Percentiles rank a stretch among this genome's conserved stretches.
Conservation (phyloP, 2,888 invertebrate species). For the Apodemia zela region DNA sequence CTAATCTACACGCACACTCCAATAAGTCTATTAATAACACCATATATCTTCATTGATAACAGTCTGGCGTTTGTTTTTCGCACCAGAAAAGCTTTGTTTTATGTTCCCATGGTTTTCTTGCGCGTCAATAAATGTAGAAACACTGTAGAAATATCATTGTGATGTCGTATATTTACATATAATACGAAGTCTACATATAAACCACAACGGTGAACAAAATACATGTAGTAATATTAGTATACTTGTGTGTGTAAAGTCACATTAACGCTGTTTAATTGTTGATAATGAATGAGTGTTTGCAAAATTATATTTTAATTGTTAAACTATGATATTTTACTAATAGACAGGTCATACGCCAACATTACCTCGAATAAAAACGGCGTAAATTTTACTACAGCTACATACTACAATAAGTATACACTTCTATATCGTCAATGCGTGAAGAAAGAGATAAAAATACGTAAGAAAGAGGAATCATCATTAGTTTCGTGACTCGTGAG, state of each 20-base stretch:
- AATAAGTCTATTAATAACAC: neutral
- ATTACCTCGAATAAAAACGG: too few relatives aligned
- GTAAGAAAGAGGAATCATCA: too few relatives aligned
- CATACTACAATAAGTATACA: too few relatives aligned
- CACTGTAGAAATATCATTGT: constrained; percentile 10
- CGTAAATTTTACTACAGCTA: too few relatives aligned
- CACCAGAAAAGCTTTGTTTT: constrained; percentile 14
- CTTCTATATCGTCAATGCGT: too few relatives aligned
- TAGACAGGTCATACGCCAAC: too few relatives aligned
- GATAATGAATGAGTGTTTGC: neutral
- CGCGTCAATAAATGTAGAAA: constrained; percentile 3
- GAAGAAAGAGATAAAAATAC: too few relatives aligned
- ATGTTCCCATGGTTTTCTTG: constrained; percentile 8
- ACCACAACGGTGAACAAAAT: neutral
- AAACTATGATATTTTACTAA: too few relatives aligned
- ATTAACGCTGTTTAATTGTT: constrained; percentile 3
- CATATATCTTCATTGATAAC: constrained; percentile 1
- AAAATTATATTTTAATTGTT: neutral
- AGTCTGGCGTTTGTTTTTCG: neutral
- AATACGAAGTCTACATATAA: constrained; percentile 7
- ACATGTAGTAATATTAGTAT: neutral
- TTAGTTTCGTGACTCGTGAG: too few relatives aligned
- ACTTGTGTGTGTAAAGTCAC: neutral
- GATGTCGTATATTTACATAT: constrained; percentile 7
- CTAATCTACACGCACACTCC: too few relatives aligned